Evolutionary conservation across 2,113 vertebrate species (phyloP), one percentile per base, ranked within the genome.

Genomic region (Bombycilla garrulus): DNA sequence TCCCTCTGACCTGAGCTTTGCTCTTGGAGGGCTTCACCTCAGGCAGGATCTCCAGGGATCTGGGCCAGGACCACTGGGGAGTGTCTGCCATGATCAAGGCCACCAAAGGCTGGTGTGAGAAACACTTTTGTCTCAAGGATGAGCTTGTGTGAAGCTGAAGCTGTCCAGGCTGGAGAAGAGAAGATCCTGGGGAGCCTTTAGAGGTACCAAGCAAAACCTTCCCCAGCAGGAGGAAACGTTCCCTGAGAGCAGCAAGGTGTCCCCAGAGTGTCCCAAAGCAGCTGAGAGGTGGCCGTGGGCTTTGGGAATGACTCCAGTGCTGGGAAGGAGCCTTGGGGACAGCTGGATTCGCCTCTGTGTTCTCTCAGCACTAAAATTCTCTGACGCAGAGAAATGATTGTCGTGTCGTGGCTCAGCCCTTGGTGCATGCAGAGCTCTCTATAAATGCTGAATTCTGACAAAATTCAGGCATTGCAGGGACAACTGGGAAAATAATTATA

Each of bases 401-500:
- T 45, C 11, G 10, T 58, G 36, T 33, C 0, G 0, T 35, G 36
- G 64, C 65, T 57, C 44, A 71, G 65, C 16, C 13, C 35, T 33
- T 31, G 35, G 38, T 93, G 56, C 78, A 76, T 48, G 73, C 78
- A 82, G 45, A 89, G 73, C 66, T 48, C 64, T 64, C 73, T 26
- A 1, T 12, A 88, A 92, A 71, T 29, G 69, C 87, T 82, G 13
- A 83, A 40, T 72, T 82, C 90, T 88, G 54, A 90, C 54, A 57
- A 61, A 62, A 62, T 40, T 86, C 81, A 90, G 69, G 40, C 86
- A 44, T 4, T 62, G 44, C 82, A 86, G 77, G 84, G 86, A 15
- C 77, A 92, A 93, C 87, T 91, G 91, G 73, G 77, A 82, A 92
- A 95, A 86, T 38, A 93, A 92, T 94, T 66, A 81, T 33, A 45